Conservation (phyloP, 2,113 vertebrate genomes). For the Hippocampus mohnikei region DNA sequence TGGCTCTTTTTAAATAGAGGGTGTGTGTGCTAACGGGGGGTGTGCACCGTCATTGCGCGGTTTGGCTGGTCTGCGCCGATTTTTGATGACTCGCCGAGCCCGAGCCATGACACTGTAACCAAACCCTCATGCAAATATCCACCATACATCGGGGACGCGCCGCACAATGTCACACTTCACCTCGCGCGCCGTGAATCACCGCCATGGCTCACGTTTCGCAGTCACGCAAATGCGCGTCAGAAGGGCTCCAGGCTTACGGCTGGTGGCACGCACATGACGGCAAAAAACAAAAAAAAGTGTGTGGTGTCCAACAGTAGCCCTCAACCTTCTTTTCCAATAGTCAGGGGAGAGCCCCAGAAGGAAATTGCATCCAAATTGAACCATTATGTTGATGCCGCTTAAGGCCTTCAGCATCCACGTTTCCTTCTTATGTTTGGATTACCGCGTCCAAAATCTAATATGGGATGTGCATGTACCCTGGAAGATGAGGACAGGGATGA, state of each 20-base stretch:
- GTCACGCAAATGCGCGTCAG: slow-evolving; percentile 56
- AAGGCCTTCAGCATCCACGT: too few species aligned
- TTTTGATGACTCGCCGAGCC: neutral
- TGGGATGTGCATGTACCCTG: too few species aligned
- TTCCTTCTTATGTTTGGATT: too few species aligned
- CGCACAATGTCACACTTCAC: slow-evolving; percentile 52
- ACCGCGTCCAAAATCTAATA: too few species aligned
- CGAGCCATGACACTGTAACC: slow-evolving; percentile 2
- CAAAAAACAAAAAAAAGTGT: slow-evolving; percentile 10
- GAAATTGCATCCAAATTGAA: slow-evolving; percentile 6
- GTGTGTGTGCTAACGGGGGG: neutral
- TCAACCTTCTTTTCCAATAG: slow-evolving; percentile 15
- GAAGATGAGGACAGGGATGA: slow-evolving; percentile 6
- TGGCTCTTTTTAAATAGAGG: neutral
- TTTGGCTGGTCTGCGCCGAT: neutral
- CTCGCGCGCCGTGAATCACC: slow-evolving; percentile 49
- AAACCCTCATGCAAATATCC: neutral
- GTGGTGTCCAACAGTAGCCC: slow-evolving; percentile 30
- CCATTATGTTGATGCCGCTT: neutral
- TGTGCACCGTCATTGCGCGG: neutral
- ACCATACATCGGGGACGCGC: slow-evolving; percentile 31
- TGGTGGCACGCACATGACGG: slow-evolving; percentile 35
- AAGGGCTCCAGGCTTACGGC: slow-evolving; percentile 41
- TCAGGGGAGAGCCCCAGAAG: neutral
- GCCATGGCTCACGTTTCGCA: slow-evolving; percentile 39